phyloP scores from a whole-genome alignment of 2,888 invertebrate genomes.

The Pinctada fucata region DNA sequence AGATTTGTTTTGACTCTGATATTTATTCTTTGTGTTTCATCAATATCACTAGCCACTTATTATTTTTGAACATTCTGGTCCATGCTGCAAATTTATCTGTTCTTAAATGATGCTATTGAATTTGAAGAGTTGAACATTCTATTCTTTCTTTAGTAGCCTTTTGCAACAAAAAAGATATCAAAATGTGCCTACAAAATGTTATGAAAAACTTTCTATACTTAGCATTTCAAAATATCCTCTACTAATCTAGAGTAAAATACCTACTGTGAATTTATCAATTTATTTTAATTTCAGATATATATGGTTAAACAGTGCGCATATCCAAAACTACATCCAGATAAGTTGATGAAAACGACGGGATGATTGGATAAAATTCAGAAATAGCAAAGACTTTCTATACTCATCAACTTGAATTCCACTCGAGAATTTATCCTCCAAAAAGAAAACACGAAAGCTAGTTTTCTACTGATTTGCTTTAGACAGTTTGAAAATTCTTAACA shows the following conservation, averaged over 20 bases:
- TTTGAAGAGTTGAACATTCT: not conserved
- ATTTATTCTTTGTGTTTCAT: not conserved
- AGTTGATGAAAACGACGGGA: not conserved
- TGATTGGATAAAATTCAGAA: not conserved
- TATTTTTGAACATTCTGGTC: too few species aligned
- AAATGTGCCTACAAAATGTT: too few species aligned
- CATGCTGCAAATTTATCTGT: too few species aligned
- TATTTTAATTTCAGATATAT: constrained; percentile 12
- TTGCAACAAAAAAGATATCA: too few species aligned
- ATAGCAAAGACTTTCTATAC: too few species aligned
- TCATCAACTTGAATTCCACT: too few species aligned
- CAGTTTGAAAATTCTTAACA: too few species aligned
- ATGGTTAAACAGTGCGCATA: constrained; percentile 27
- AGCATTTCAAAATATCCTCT: not conserved
- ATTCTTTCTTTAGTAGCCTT: not conserved
- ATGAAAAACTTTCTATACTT: too few species aligned
- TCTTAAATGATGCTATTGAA: too few species aligned
- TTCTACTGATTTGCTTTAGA: too few species aligned
- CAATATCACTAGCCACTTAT: not conserved
- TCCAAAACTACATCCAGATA: constrained; percentile 5
- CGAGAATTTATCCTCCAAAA: too few species aligned
- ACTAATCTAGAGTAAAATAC: not conserved
- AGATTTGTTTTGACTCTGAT: not conserved
- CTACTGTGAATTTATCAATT: not conserved
- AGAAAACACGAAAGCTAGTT: too few species aligned